These are phyloP conservation scores for Polyommatus iphigenia DNA, from an alignment of 2,888 invertebrate species.

Conservation along the genomic window DNA sequence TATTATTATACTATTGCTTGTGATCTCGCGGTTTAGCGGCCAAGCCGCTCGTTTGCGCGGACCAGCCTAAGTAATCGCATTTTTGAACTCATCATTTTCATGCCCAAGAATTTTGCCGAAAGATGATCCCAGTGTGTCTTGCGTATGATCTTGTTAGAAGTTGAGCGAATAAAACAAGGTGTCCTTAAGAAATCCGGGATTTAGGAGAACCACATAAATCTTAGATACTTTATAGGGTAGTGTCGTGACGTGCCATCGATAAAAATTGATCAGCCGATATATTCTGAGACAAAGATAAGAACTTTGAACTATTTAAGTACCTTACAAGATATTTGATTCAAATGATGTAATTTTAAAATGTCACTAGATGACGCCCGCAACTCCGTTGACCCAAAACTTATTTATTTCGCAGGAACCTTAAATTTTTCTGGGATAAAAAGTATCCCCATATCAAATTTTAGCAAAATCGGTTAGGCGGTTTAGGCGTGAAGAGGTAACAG, in stretches of 20 bases:
- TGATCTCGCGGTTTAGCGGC: no score
- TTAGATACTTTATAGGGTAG: conserved; percentile 36
- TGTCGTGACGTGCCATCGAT: background rate
- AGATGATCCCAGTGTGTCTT: conserved; percentile 31
- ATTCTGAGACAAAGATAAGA: background rate
- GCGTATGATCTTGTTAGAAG: conserved; percentile 43
- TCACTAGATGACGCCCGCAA: no score
- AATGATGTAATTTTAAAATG: background rate
- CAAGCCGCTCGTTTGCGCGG: no score
- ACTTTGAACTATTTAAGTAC: background rate
- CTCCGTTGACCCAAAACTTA: no score
- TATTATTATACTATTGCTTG: no score
- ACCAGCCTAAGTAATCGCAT: no score
- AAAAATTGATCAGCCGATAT: background rate
- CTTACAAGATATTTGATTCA: background rate
- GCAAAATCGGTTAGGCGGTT: no score
- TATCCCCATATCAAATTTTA: no score
- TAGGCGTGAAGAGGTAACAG: no score
- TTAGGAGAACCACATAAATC: conserved; percentile 55
- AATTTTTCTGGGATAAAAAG: no score
- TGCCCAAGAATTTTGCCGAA: conserved; percentile 9
- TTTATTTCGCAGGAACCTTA: no score
- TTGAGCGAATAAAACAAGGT: conserved; percentile 56
- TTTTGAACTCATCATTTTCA: no score
- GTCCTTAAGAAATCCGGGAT: conserved; percentile 51